phyloP scores from a whole-genome alignment of 2,797 vertebrate genomes.

The Lagocephalus sceleratus region DNA sequence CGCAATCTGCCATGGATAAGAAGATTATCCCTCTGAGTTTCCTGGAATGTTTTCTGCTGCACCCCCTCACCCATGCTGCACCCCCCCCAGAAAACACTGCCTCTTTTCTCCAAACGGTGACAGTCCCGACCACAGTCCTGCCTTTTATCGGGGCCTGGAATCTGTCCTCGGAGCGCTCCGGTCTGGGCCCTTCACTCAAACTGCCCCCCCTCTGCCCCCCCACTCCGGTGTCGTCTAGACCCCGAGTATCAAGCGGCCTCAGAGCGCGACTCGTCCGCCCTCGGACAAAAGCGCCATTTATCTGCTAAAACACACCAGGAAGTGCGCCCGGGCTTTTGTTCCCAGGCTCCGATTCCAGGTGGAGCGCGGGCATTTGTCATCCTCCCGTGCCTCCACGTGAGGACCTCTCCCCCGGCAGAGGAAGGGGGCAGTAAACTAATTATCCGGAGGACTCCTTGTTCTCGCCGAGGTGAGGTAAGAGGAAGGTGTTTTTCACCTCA shows the following conservation, averaged over 20 bases:
- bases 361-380: constrained; percentile 5
- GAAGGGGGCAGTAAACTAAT: constrained; percentile 25
- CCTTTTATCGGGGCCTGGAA: constrained; percentile 31
- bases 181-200: constrained; percentile 25
- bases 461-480: constrained; percentile 23
- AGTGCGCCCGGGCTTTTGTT: constrained; percentile 10
- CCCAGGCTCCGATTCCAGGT: constrained; percentile 18
- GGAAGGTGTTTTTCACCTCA: constrained; percentile 52
- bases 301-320: constrained; percentile 1
- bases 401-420: not conserved
- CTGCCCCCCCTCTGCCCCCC: constrained; percentile 8
- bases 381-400: not conserved
- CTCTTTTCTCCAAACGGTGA: no score
- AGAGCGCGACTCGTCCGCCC: constrained; percentile 5
- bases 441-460: constrained; percentile 20
- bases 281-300: constrained; percentile 4
- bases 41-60: constrained; percentile 67
- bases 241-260: constrained; percentile 11
- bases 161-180: constrained; percentile 18
- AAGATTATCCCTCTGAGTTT: constrained; percentile 75
- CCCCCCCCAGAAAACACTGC: not conserved
- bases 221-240: constrained; percentile 15
- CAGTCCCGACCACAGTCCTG: constrained; percentile 28
- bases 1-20: constrained; percentile 74
- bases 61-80: constrained; percentile 36